A percentile compares a stretch with the other conserved stretches of the same genome.
Evolutionary conservation across 2,113 vertebrate genomes (phyloP).

Genomic region (Tragelaphus scriptus): DNA sequence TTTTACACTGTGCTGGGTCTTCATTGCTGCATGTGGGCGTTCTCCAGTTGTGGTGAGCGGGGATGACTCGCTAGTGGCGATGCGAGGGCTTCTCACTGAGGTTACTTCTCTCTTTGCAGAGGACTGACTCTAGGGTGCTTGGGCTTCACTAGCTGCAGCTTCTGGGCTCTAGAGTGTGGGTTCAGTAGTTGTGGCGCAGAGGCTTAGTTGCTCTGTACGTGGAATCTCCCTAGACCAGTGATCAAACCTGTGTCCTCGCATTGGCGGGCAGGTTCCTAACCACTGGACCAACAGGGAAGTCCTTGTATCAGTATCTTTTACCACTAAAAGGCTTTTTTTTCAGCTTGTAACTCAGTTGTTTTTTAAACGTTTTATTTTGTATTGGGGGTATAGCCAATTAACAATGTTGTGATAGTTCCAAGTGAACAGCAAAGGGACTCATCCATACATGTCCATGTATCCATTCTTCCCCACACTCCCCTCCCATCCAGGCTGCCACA

Average conservation of each 20-base stretch:
- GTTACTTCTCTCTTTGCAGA: not conserved
- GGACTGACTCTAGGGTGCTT: not conserved
- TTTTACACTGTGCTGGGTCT: not conserved
- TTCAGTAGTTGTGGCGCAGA: not conserved
- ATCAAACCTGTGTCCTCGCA: not conserved
- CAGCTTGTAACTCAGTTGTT: not conserved
- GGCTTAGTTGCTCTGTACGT: not conserved
- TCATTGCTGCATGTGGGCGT: not conserved
- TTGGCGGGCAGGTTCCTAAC: not conserved
- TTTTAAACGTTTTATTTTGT: not conserved
- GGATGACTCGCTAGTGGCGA: not conserved
- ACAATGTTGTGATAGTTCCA: too few relatives aligned
- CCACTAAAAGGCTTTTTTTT: not conserved
- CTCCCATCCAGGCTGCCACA: too few relatives aligned
- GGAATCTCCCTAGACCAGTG: not conserved
- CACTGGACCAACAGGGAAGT: not conserved
- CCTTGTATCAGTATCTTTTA: not conserved
- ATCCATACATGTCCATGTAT: too few relatives aligned
- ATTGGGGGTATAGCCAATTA: too few relatives aligned
- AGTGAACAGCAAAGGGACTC: too few relatives aligned
- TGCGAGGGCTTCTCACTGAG: not conserved
- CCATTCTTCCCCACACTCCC: too few relatives aligned
- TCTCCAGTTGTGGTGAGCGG: not conserved
- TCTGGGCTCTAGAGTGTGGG: not conserved
- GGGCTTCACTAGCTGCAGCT: not conserved